These are phyloP conservation scores for Exephanes ischioxanthus DNA, from an alignment of 2,888 invertebrate genomes.

Conservation along the genomic window DNA sequence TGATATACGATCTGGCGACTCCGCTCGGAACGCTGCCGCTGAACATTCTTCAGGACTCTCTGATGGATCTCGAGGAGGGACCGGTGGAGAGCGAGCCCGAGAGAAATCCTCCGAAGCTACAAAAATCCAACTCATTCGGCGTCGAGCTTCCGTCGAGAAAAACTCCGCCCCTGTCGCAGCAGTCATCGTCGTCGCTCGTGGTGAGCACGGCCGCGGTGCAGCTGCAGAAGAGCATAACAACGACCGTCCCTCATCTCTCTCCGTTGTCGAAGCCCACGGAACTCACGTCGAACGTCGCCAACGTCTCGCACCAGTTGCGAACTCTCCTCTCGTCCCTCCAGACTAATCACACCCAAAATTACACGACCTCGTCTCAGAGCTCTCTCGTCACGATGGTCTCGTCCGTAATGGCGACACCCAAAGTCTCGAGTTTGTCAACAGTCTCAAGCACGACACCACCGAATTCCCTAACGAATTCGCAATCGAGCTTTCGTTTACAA, in stretches of 20 bases:
- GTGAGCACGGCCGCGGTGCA: slow-evolving; percentile 80
- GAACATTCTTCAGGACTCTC: slow-evolving; percentile 82
- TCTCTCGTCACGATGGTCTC: slow-evolving; percentile 85
- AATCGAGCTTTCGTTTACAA: slow-evolving; percentile 71
- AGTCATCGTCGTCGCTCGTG: slow-evolving; percentile 73
- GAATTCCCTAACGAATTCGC: slow-evolving; percentile 71
- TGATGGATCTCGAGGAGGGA: slow-evolving; percentile 78
- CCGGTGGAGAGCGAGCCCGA: slow-evolving; percentile 66
- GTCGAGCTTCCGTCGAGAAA: slow-evolving; percentile 66
- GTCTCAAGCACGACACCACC: slow-evolving; percentile 78
- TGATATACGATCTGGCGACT: slow-evolving; percentile 82
- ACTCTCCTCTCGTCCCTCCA: slow-evolving; percentile 89
- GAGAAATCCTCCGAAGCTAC: slow-evolving; percentile 49
- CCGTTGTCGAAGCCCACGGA: slow-evolving; percentile 91
- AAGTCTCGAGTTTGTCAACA: slow-evolving; percentile 80
- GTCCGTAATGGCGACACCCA: slow-evolving; percentile 85
- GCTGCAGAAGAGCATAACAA: slow-evolving; percentile 83
- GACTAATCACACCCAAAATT: slow-evolving; percentile 84
- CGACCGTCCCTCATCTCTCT: slow-evolving; percentile 89
- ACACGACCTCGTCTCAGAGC: slow-evolving; percentile 85
- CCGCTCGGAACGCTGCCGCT: slow-evolving; percentile 82
- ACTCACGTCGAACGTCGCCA: slow-evolving; percentile 90
- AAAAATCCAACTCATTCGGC: slow-evolving; percentile 59
- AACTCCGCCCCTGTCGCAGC: slow-evolving; percentile 71
- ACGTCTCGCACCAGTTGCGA: slow-evolving; percentile 89